These are phyloP conservation scores for Odontocerum albicorne DNA, from an alignment of 2,888 invertebrate genomes.

Conservation along the genomic window DNA sequence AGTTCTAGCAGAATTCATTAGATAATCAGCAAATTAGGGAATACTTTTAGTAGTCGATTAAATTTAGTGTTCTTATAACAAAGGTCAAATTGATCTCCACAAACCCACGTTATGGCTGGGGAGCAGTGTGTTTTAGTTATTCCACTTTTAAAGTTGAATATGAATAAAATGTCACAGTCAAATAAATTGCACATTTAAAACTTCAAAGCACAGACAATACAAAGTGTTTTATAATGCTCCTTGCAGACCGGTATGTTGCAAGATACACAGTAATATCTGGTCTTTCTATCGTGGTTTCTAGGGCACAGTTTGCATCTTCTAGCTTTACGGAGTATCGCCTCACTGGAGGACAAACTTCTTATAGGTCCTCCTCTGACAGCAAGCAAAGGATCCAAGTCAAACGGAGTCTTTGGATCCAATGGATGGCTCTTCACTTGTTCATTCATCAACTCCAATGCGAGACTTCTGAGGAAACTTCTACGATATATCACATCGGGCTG, in stretches of 20 bases:
- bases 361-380: slow-evolving; percentile 27
- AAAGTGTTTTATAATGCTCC: slow-evolving; percentile 48
- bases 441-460: slow-evolving; percentile 46
- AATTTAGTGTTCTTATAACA: no score
- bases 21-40: no score
- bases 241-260: slow-evolving; percentile 49
- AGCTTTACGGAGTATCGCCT: slow-evolving; percentile 17
- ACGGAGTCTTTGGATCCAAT: slow-evolving; percentile 1
- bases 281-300: slow-evolving; percentile 47
- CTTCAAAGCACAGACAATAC: slow-evolving; percentile 43
- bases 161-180: no score
- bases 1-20: no score
- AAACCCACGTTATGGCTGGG: no score
- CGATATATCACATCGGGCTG: slow-evolving; percentile 40
- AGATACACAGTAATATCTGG: slow-evolving; percentile 46
- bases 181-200: slow-evolving; percentile 25
- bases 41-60: no score
- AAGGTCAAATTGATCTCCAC: no score
- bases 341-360: slow-evolving; percentile 18
- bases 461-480: slow-evolving; percentile 47
- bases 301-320: slow-evolving; percentile 34
- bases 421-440: slow-evolving; percentile 27
- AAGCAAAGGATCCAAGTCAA: slow-evolving; percentile 28
- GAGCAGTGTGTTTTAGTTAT: no score
- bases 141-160: not conserved